Percentiles rank a stretch among this genome's conserved stretches.
Conservation (phyloP, 2,888 invertebrate species). For the Malthinus flaveolus region DNA sequence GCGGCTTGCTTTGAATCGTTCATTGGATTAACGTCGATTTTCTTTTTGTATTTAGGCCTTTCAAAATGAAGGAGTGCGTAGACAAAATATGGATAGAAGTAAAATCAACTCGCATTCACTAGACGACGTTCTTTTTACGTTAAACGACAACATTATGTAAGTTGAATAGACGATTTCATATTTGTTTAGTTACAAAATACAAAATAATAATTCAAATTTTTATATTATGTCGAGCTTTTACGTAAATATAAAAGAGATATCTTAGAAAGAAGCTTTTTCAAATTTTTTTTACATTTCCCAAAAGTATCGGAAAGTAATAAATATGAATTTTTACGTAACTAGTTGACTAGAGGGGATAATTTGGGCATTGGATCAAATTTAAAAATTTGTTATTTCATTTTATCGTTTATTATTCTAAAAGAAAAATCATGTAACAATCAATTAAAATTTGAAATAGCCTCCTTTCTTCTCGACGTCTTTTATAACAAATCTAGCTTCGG, state of each 20-base stretch:
- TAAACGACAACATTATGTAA: conserved; percentile 64
- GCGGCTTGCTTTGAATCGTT: no score
- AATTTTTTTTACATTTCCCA: no score
- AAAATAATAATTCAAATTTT: no score
- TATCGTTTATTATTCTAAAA: not conserved
- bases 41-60: conserved; percentile 58
- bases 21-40: no score
- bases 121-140: conserved; percentile 60
- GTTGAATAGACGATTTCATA: conserved; percentile 34
- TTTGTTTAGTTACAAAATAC: no score
- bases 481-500: not conserved
- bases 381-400: not conserved
- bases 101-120: conserved; percentile 56
- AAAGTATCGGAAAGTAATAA: no score
- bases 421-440: conserved; percentile 3
- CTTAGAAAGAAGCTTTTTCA: no score
- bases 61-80: conserved; percentile 61
- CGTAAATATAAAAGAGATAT: no score
- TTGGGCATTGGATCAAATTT: not conserved
- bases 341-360: no score
- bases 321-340: no score
- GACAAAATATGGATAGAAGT: conserved; percentile 56
- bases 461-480: conserved; percentile 2
- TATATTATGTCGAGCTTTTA: no score
- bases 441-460: no score